These are phyloP conservation scores for Acromyrmex charruanus DNA, from an alignment of 1,140 invertebrate genomes.

Conservation along the genomic window DNA sequence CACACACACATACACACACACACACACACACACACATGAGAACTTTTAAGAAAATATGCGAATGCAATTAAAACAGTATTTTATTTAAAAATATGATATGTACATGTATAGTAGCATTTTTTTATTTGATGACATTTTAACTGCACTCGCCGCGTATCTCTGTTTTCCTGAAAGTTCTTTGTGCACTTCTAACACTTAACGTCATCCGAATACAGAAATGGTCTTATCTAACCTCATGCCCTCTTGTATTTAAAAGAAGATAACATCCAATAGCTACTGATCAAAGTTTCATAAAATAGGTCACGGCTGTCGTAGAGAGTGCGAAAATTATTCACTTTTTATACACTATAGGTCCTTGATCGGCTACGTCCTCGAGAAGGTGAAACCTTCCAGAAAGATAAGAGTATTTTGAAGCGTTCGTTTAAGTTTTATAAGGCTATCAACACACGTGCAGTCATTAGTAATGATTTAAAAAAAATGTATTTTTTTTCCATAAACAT, in stretches of 20 bases:
- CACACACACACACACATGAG: no score
- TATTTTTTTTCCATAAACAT: slow-evolving; percentile 25
- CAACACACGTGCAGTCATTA: neutral
- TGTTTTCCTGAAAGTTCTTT: slow-evolving; percentile 40
- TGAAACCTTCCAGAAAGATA: neutral
- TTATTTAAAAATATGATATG: neutral
- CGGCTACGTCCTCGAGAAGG: neutral
- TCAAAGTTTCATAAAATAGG: slow-evolving; percentile 76
- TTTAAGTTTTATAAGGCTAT: neutral
- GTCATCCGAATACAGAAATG: slow-evolving; percentile 66
- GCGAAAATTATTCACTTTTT: slow-evolving; percentile 32
- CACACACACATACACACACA: no score
- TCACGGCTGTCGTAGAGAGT: slow-evolving; percentile 64
- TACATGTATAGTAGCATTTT: neutral
- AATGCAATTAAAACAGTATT: neutral
- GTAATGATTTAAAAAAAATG: neutral
- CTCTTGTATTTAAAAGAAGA: slow-evolving; percentile 72
- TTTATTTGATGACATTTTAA: neutral
- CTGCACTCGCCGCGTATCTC: slow-evolving; percentile 14
- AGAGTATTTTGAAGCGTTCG: neutral
- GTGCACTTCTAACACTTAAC: slow-evolving; percentile 6
- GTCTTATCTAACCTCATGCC: slow-evolving; percentile 76
- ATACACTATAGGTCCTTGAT: neutral
- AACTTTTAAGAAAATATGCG: neutral
- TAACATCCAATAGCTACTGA: slow-evolving; percentile 68